These are phyloP conservation scores for Belonocnema kinseyi DNA, from an alignment of 1,140 invertebrate genomes.

Conservation along the genomic window DNA sequence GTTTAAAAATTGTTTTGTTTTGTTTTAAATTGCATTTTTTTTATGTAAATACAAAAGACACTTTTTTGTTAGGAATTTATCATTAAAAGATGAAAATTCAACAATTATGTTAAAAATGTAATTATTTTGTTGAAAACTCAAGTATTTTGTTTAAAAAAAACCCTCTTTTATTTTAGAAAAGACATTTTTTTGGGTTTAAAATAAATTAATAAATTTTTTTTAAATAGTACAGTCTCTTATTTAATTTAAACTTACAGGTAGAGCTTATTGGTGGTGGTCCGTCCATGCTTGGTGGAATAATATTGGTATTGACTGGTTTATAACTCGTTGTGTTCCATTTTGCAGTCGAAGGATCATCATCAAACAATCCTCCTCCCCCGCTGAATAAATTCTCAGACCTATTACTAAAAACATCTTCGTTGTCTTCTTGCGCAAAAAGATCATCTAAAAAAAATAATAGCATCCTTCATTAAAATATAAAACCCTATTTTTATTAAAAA, in stretches of 20 bases:
- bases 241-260: constrained; percentile 65
- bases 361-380: constrained; percentile 56
- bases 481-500: neutral
- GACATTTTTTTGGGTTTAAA: no score
- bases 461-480: neutral
- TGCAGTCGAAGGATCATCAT: constrained; percentile 56
- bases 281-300: constrained; percentile 70
- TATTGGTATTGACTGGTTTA: constrained; percentile 61
- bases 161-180: no score
- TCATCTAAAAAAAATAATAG: constrained; percentile 58
- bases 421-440: constrained; percentile 56
- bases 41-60: no score
- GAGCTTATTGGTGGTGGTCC: constrained; percentile 69
- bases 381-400: constrained; percentile 62
- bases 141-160: no score
- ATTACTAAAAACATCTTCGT: constrained; percentile 52
- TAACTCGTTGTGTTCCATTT: constrained; percentile 58
- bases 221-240: no score
- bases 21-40: no score
- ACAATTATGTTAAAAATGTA: no score
- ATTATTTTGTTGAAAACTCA: no score
- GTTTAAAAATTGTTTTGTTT: no score
- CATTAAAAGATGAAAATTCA: no score
- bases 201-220: no score
- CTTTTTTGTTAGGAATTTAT: no score